These are phyloP conservation scores for Euzetes globulus DNA, from an alignment of 2,888 invertebrate species.

Conservation along the genomic window DNA sequence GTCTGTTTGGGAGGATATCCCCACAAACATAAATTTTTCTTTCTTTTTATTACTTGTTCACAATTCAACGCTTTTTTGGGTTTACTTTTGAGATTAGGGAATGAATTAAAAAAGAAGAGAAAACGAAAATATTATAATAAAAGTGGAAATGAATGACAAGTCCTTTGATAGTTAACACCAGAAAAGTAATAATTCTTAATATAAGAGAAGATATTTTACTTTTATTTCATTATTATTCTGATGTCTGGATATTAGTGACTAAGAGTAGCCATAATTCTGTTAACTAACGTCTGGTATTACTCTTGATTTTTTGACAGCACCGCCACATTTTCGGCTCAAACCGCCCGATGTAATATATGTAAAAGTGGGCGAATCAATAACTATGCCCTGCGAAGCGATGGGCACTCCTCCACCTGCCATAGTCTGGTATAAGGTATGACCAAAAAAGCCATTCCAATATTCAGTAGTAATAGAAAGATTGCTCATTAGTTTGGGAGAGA, in stretches of 20 bases:
- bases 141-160: too few relatives aligned
- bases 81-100: too few relatives aligned
- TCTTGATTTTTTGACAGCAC: constrained; percentile 55
- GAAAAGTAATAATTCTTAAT: too few relatives aligned
- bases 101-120: too few relatives aligned
- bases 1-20: too few relatives aligned
- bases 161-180: too few relatives aligned
- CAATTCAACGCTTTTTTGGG: too few relatives aligned
- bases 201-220: too few relatives aligned
- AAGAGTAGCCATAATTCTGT: background rate
- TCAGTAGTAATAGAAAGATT: background rate
- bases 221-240: background rate
- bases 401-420: constrained; percentile 90
- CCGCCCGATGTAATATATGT: constrained; percentile 94
- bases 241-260: background rate
- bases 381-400: constrained; percentile 91
- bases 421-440: constrained; percentile 76
- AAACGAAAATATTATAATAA: too few relatives aligned
- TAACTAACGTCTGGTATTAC: background rate
- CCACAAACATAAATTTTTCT: too few relatives aligned
- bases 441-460: background rate
- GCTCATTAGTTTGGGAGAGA: background rate
- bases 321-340: constrained; percentile 88
- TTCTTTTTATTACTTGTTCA: too few relatives aligned
- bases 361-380: constrained; percentile 90